Conservation (phyloP, 2,888 invertebrate genomes). For the Pachycephus smyrnensis region DNA sequence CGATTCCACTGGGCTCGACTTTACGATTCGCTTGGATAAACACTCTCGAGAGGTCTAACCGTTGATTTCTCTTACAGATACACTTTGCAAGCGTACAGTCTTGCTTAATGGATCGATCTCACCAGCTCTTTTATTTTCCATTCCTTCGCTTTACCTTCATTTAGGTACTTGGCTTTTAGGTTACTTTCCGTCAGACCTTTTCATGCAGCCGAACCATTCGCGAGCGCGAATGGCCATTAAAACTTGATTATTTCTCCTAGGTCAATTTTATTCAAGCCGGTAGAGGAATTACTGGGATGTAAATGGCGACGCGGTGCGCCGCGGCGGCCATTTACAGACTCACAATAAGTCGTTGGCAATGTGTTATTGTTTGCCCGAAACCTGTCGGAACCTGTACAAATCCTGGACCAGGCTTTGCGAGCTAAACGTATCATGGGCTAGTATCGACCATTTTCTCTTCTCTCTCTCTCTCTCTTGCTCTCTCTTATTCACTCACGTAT, state of each 20-base stretch:
- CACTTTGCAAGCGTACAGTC: neutral
- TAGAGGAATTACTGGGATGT: neutral
- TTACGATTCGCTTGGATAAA: neutral
- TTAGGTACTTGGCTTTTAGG: neutral
- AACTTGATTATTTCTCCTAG: neutral
- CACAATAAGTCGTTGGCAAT: neutral
- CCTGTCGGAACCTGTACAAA: neutral
- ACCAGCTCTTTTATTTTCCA: neutral
- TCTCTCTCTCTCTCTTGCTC: no score
- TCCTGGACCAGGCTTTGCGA: neutral
- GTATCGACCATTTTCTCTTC: neutral
- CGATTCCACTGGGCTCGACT: neutral
- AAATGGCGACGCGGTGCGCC: neutral
- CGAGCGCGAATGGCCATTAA: neutral
- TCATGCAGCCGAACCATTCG: neutral
- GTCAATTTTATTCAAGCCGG: neutral
- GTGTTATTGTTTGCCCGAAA: neutral
- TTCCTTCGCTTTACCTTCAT: neutral
- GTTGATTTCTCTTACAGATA: neutral
- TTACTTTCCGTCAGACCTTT: neutral
- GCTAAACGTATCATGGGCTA: neutral
- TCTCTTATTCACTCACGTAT: neutral
- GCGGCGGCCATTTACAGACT: neutral
- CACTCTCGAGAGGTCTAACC: neutral
- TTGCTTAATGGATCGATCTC: neutral